A percentile compares a stretch with the other conserved stretches of the same genome.
phyloP scores from a whole-genome alignment of 2,888 invertebrate genomes.

The Aphodius sticticus region DNA sequence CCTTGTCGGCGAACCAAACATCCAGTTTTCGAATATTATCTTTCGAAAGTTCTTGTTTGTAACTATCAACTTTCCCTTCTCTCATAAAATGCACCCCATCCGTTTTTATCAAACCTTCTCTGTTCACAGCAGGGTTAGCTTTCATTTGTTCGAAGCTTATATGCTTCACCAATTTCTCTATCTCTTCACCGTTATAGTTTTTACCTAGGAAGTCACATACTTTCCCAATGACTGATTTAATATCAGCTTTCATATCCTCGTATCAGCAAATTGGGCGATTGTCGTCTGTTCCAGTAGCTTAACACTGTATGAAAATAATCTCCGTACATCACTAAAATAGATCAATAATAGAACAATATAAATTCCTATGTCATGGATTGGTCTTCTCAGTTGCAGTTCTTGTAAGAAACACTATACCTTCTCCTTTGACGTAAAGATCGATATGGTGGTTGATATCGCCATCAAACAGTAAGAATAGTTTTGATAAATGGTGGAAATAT shows the following conservation, averaged over 20 bases:
- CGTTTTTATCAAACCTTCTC: background rate
- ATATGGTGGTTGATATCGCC: slow-evolving; percentile 42
- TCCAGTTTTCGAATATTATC: slow-evolving; percentile 74
- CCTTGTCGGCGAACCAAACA: slow-evolving; percentile 69
- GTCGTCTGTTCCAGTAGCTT: slow-evolving; percentile 27
- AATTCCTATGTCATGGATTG: background rate
- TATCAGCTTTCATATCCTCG: slow-evolving; percentile 52
- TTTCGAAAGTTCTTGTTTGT: slow-evolving; percentile 66
- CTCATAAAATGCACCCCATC: slow-evolving; percentile 56
- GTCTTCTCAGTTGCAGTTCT: too few species aligned
- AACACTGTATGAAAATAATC: slow-evolving; percentile 29
- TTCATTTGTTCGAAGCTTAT: slow-evolving; percentile 64
- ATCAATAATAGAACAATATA: background rate
- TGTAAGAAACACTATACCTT: too few species aligned
- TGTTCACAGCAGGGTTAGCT: slow-evolving; percentile 61
- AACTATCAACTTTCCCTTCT: slow-evolving; percentile 54
- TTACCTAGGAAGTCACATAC: slow-evolving; percentile 58
- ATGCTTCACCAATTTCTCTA: slow-evolving; percentile 57
- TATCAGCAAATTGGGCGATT: slow-evolving; percentile 29
- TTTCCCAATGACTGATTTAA: slow-evolving; percentile 55
- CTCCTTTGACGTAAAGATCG: slow-evolving; percentile 56
- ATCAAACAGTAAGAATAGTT: slow-evolving; percentile 62
- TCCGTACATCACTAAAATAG: slow-evolving; percentile 16
- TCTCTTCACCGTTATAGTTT: slow-evolving; percentile 52
- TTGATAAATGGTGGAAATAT: slow-evolving; percentile 38